Percentiles rank a stretch among this genome's conserved stretches.
These are phyloP conservation scores for Episyrphus balteatus DNA, from an alignment of 1,140 invertebrate genomes.

Conservation along the genomic window DNA sequence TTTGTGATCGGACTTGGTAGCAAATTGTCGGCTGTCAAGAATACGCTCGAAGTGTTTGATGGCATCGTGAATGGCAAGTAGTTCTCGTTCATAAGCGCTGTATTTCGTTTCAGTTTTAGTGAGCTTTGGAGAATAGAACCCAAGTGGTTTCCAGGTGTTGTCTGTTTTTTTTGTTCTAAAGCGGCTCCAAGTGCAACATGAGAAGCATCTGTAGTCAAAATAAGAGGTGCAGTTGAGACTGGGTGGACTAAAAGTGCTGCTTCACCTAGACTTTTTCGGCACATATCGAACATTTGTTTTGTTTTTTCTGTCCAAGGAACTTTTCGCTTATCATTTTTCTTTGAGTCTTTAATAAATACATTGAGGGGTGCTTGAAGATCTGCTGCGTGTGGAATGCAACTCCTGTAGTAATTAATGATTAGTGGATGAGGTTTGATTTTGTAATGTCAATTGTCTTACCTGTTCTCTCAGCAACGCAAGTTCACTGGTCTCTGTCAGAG, in stretches of 20 bases:
- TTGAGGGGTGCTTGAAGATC: conserved; percentile 12
- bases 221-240: background rate
- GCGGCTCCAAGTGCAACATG: background rate
- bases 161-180: background rate
- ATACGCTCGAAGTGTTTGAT: no score
- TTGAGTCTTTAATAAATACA: conserved; percentile 9
- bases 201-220: background rate
- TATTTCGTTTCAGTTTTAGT: no score
- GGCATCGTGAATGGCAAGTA: no score
- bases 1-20: no score
- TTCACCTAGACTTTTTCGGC: background rate
- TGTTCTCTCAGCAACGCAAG: no score
- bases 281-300: no score
- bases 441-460: no score
- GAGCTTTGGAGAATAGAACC: no score
- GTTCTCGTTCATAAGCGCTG: no score
- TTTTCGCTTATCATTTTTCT: conserved; percentile 16
- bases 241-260: background rate
- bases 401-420: conserved; percentile 27
- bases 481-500: no score
- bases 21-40: no score
- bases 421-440: no score
- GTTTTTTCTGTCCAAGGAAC: conserved; percentile 7
- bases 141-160: background rate
- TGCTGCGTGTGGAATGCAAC: conserved; percentile 20